These are phyloP conservation scores for Drosophila grimshawi DNA, from an alignment of 1,140 invertebrate genomes.

Conservation along the genomic window DNA sequence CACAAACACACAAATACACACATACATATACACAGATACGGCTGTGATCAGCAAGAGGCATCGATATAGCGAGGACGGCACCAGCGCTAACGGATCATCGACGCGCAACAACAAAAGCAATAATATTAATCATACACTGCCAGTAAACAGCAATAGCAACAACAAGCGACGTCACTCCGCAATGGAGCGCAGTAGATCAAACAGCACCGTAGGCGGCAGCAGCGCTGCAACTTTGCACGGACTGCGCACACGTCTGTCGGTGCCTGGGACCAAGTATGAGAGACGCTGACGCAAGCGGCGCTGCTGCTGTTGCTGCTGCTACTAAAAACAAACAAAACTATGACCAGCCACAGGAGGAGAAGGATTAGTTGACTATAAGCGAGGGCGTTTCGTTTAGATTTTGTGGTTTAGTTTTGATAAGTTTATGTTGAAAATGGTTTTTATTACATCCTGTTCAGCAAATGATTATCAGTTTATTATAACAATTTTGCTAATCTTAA, in stretches of 20 bases:
- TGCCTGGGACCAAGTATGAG: slow-evolving; percentile 70
- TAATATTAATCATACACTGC: slow-evolving; percentile 78
- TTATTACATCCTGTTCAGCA: slow-evolving; percentile 7
- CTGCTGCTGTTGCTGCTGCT: slow-evolving; percentile 62
- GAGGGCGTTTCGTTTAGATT: slow-evolving; percentile 23
- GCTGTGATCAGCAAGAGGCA: slow-evolving; percentile 58
- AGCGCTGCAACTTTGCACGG: slow-evolving; percentile 47
- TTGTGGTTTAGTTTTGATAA: slow-evolving; percentile 7
- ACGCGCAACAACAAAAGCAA: slow-evolving; percentile 75
- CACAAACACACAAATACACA: slow-evolving; percentile 11
- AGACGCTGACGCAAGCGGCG: slow-evolving; percentile 73
- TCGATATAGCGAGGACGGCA: slow-evolving; percentile 63
- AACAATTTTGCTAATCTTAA: slow-evolving; percentile 11
- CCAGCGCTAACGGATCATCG: slow-evolving; percentile 37
- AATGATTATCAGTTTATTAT: slow-evolving; percentile 3
- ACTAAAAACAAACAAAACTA: slow-evolving; percentile 1
- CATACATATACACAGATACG: slow-evolving; percentile 38
- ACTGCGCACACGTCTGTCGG: slow-evolving; percentile 74
- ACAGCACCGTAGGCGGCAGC: slow-evolving; percentile 28
- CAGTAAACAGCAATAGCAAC: slow-evolving; percentile 57
- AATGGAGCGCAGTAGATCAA: slow-evolving; percentile 54
- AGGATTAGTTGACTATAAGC: neutral
- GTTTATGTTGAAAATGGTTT: slow-evolving; percentile 1
- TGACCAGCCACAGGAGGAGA: neutral
- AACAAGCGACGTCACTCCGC: slow-evolving; percentile 58